Conservation (phyloP, 1,140 invertebrate species). For the Cydia fagiglandana region DNA sequence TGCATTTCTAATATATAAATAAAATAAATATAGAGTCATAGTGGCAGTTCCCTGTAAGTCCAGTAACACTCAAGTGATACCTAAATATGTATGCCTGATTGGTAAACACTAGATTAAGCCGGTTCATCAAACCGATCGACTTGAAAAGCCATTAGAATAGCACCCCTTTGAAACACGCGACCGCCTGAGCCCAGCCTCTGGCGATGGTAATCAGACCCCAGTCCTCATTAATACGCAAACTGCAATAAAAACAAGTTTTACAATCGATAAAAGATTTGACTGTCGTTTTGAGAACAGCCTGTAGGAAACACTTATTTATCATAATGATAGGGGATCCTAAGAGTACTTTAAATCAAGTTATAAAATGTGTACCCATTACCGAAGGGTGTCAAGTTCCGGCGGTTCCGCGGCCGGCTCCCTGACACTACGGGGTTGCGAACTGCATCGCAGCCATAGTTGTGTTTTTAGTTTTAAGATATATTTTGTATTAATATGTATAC, state of each 20-base stretch:
- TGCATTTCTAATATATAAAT: no score
- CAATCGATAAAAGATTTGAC: constrained; percentile 16
- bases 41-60: no score
- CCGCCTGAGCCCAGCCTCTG: constrained; percentile 5
- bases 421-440: no score
- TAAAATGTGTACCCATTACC: no score
- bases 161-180: background rate
- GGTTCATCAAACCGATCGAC: background rate
- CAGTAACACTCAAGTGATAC: no score
- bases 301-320: background rate
- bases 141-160: background rate
- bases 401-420: no score
- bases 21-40: no score
- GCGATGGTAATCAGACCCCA: constrained; percentile 14
- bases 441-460: no score
- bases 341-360: background rate
- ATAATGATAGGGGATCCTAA: background rate
- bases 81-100: no score
- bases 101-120: background rate
- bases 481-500: no score
- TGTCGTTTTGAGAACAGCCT: constrained; percentile 9
- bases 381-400: no score
- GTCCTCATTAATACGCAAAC: constrained; percentile 25
- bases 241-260: constrained; percentile 15
- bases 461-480: no score